phyloP scores from a whole-genome alignment of 2,888 invertebrate species.

The Julus scandinavius region DNA sequence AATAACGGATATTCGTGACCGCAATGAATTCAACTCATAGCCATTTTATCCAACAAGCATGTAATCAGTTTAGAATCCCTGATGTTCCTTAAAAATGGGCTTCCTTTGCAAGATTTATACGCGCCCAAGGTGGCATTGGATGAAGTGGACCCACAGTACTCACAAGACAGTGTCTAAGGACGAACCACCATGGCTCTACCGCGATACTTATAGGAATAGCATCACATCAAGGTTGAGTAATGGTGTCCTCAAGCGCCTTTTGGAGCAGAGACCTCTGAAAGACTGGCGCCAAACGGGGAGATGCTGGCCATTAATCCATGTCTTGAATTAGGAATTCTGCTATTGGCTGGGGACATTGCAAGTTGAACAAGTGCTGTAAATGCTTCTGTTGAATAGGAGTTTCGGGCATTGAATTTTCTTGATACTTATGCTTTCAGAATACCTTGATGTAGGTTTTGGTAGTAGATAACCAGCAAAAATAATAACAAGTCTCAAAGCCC shows the following conservation, averaged over 20 bases:
- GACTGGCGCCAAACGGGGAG: neutral
- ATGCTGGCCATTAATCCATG: neutral
- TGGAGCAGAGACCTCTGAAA: neutral
- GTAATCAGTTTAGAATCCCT: slow-evolving; percentile 9
- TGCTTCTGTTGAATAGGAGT: too few species aligned
- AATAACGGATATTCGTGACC: neutral
- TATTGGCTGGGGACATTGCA: too few species aligned
- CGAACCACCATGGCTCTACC: neutral
- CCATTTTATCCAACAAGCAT: slow-evolving; percentile 15
- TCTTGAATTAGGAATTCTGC: neutral
- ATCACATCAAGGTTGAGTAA: neutral
- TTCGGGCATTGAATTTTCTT: too few species aligned
- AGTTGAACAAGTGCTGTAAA: too few species aligned
- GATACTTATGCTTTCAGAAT: too few species aligned
- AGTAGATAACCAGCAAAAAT: too few species aligned
- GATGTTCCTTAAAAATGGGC: neutral
- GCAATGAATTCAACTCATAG: slow-evolving; percentile 35
- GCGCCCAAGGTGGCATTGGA: slow-evolving; percentile 29
- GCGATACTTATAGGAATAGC: neutral
- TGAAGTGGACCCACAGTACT: neutral
- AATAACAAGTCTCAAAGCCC: too few species aligned
- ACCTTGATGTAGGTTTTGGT: too few species aligned
- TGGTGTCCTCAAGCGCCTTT: neutral
- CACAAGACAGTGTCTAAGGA: neutral
- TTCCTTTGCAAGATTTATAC: neutral